A percentile compares a stretch with the other conserved stretches of the same genome.
Conservation (phyloP, 2,888 invertebrate genomes). For the Lasioglossum figueresi region DNA sequence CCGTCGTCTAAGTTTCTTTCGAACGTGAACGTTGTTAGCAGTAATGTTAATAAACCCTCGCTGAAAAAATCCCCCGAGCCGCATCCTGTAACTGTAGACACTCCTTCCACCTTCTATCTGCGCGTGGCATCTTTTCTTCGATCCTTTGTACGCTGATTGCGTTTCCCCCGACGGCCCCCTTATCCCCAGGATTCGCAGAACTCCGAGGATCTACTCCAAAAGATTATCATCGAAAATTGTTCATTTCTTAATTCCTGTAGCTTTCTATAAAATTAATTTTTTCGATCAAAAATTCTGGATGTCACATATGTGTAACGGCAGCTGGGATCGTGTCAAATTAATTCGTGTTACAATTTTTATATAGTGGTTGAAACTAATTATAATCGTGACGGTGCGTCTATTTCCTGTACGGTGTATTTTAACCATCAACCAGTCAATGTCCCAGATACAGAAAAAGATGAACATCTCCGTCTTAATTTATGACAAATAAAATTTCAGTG, state of each 20-base stretch:
- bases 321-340: not conserved
- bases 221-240: not conserved
- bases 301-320: not conserved
- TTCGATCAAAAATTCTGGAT: no score
- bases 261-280: not conserved
- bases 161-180: not conserved
- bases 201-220: not conserved
- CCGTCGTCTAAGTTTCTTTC: conserved; percentile 67
- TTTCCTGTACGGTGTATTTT: not conserved
- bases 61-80: not conserved
- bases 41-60: conserved; percentile 19
- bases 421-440: not conserved
- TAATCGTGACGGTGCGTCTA: not conserved
- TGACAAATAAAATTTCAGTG: not conserved
- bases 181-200: not conserved
- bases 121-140: not conserved
- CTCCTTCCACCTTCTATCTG: not conserved
- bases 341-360: not conserved
- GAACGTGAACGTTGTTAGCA: conserved; percentile 40
- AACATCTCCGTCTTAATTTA: not conserved
- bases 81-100: conserved; percentile 4
- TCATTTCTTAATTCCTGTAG: no score
- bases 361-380: not conserved
- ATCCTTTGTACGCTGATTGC: not conserved
- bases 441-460: not conserved